A percentile compares a stretch with the other conserved stretches of the same genome.
phyloP scores from a whole-genome alignment of 2,888 invertebrate genomes.

The Arrhopalites spinosus region DNA sequence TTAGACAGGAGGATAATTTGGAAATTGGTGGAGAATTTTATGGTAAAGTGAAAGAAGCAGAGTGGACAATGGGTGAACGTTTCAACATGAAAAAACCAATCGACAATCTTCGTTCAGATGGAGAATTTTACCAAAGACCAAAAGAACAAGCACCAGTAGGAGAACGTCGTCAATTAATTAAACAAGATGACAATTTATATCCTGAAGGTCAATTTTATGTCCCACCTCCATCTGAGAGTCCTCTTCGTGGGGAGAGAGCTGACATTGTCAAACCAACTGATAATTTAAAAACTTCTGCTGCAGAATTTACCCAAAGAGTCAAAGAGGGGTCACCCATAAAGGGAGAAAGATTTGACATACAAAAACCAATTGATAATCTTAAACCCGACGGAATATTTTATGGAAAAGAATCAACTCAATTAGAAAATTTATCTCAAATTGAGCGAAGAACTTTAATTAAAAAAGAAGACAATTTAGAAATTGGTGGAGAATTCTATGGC shows the following conservation, averaged over 20 bases:
- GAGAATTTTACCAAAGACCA: conserved; percentile 63
- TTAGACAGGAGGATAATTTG: conserved; percentile 62
- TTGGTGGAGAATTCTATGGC: conserved; percentile 58
- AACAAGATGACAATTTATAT: conserved; percentile 59
- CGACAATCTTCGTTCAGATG: conserved; percentile 62
- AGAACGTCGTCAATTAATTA: conserved; percentile 58
- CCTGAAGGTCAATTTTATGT: conserved; percentile 59
- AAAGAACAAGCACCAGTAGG: conserved; percentile 63
- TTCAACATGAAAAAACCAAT: conserved; percentile 63
- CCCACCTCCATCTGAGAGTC: conserved; percentile 47
- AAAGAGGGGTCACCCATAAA: conserved; percentile 26
- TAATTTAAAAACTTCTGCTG: conserved; percentile 62
- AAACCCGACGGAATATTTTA: conserved; percentile 60
- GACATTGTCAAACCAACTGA: conserved; percentile 61
- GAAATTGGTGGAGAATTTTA: conserved; percentile 65
- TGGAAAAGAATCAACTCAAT: conserved; percentile 60
- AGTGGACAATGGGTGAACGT: conserved; percentile 44
- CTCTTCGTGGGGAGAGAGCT: conserved; percentile 57
- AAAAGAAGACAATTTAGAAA: conserved; percentile 61
- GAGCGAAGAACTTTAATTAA: conserved; percentile 58
- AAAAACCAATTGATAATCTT: conserved; percentile 68
- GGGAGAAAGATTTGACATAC: conserved; percentile 54
- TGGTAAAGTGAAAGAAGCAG: conserved; percentile 2
- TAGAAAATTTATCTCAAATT: conserved; percentile 55
- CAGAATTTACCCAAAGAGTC: conserved; percentile 59